Conservation (phyloP, 1,140 invertebrate species). For the Psix sp. region DNA sequence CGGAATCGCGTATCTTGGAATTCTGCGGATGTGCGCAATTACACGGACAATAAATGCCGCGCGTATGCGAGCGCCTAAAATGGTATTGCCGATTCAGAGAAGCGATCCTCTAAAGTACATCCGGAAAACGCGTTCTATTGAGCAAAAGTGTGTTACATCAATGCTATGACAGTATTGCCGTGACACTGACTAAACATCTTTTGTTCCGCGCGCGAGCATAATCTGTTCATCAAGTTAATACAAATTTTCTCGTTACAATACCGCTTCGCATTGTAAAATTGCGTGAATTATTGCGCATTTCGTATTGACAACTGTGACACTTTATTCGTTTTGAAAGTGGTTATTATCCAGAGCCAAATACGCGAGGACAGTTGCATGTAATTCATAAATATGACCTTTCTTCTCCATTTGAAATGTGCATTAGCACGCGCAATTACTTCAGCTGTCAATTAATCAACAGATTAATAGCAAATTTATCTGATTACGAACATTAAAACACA, state of each 20-base stretch:
- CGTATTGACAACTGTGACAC: conserved; percentile 20
- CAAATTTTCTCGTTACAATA: conserved; percentile 26
- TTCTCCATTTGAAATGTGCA: not conserved
- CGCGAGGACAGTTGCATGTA: not conserved
- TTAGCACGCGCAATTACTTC: conserved; percentile 15
- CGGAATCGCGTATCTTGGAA: conserved; percentile 53
- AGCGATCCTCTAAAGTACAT: conserved; percentile 52
- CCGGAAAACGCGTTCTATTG: conserved; percentile 53
- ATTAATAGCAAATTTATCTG: conserved; percentile 7
- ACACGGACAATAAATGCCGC: conserved; percentile 60
- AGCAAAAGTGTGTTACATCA: conserved; percentile 54
- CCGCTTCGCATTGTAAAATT: conserved; percentile 13
- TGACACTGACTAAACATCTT: conserved; percentile 53
- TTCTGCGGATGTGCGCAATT: conserved; percentile 59
- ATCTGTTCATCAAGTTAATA: conserved; percentile 33
- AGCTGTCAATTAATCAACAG: conserved; percentile 20
- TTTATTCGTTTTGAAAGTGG: conserved; percentile 14
- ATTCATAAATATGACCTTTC: conserved; percentile 17
- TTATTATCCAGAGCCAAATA: conserved; percentile 13
- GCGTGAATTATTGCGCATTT: conserved; percentile 29
- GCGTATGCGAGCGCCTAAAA: conserved; percentile 55
- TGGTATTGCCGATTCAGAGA: conserved; percentile 49
- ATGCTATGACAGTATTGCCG: conserved; percentile 39
- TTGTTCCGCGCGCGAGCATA: conserved; percentile 29
- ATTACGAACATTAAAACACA: not conserved